These are phyloP conservation scores for Pseudopodoces humilis DNA, from an alignment of 2,113 vertebrate genomes.

Conservation along the genomic window DNA sequence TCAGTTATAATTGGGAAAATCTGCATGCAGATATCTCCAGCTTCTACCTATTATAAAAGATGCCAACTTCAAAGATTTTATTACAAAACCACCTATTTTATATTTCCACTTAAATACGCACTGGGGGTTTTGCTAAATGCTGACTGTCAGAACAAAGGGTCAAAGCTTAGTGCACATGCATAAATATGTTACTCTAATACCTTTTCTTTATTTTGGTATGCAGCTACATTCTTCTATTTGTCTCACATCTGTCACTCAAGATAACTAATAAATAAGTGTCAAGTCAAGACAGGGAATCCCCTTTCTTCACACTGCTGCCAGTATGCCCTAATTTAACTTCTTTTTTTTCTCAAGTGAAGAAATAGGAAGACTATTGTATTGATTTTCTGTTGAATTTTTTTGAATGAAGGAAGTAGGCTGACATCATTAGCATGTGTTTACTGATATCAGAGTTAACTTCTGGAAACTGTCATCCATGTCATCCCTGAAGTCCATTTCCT, in stretches of 20 bases:
- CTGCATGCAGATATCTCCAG: background rate
- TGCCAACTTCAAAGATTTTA: constrained; percentile 20
- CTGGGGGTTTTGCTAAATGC: background rate
- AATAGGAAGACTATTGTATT: background rate
- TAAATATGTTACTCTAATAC: background rate
- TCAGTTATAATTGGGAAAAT: background rate
- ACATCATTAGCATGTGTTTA: background rate
- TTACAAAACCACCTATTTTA: background rate
- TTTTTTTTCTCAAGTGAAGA: background rate
- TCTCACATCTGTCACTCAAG: background rate
- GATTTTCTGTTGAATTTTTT: background rate
- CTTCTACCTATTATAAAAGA: background rate
- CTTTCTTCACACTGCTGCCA: background rate
- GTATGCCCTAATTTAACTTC: background rate
- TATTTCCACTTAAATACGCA: constrained; percentile 7
- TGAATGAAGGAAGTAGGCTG: background rate
- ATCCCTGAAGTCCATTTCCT: background rate
- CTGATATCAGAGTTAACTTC: background rate
- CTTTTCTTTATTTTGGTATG: background rate
- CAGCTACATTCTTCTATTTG: background rate
- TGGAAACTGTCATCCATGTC: background rate
- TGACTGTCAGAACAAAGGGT: constrained; percentile 51
- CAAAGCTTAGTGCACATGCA: background rate
- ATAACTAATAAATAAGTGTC: background rate
- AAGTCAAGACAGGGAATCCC: background rate